A percentile compares a stretch with the other conserved stretches of the same genome.
Conservation (phyloP, 2,888 invertebrate genomes). For the Dioctria rufipes region DNA sequence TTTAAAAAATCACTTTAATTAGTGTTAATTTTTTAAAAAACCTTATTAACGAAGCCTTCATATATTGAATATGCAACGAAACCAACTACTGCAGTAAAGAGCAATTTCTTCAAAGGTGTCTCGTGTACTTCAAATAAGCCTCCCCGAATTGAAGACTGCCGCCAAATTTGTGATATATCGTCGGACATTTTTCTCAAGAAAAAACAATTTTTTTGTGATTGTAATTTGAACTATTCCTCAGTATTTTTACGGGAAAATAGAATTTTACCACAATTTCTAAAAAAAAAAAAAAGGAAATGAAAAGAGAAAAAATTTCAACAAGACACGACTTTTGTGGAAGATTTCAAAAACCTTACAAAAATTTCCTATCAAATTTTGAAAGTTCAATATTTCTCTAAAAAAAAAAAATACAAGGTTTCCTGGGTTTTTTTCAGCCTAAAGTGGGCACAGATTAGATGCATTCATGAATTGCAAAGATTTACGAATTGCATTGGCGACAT, state of each 20-base stretch:
- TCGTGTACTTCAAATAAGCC: not conserved
- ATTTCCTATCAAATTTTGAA: no score
- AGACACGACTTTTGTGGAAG: not conserved
- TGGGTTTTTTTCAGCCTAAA: not conserved
- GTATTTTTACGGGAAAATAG: no score
- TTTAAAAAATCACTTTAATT: no score
- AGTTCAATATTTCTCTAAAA: no score
- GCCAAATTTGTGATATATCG: conserved; percentile 14
- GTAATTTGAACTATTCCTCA: not conserved
- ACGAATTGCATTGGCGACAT: not conserved
- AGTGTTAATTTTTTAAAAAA: not conserved
- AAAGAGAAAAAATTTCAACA: not conserved
- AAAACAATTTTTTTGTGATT: no score
- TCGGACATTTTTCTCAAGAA: not conserved
- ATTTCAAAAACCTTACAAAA: not conserved
- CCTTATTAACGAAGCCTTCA: not conserved
- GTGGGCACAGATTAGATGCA: not conserved
- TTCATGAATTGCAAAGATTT: not conserved
- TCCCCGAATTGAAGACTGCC: not conserved
- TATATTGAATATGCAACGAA: conserved; percentile 2
- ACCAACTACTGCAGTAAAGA: conserved; percentile 1
- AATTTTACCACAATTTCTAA: no score
- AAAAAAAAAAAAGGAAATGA: not conserved
- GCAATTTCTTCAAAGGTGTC: not conserved
- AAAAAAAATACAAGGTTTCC: no score